phyloP scores from a whole-genome alignment of 2,888 invertebrate species.

The Cabera pusaria region DNA sequence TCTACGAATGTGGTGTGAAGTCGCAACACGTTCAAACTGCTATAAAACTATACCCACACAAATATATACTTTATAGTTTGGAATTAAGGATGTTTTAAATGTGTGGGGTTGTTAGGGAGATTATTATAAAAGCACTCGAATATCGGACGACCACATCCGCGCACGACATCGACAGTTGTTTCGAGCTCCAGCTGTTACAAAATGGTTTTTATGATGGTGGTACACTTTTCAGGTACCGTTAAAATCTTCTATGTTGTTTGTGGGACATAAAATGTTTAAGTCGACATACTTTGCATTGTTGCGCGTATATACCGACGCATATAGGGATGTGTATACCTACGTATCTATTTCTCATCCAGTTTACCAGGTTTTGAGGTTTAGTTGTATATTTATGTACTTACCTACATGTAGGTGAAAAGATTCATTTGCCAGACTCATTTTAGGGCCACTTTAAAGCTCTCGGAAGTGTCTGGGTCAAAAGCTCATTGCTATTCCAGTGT shows the following conservation, averaged over 20 bases:
- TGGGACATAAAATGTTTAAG: background rate
- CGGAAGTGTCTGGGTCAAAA: too few species aligned
- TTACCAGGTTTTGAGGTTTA: too few species aligned
- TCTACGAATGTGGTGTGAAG: slow-evolving; percentile 42
- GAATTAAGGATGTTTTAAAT: slow-evolving; percentile 19
- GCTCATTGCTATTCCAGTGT: too few species aligned
- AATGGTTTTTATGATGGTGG: slow-evolving; percentile 18
- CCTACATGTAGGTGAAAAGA: too few species aligned
- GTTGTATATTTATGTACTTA: too few species aligned
- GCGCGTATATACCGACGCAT: too few species aligned
- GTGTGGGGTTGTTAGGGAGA: slow-evolving; percentile 8
- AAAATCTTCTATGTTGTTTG: slow-evolving; percentile 2
- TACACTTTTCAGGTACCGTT: slow-evolving; percentile 6
- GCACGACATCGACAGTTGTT: slow-evolving; percentile 33
- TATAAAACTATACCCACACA: slow-evolving; percentile 16
- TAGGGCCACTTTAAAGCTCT: too few species aligned
- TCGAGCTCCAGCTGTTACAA: slow-evolving; percentile 18
- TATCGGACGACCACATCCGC: slow-evolving; percentile 46
- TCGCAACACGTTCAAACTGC: slow-evolving; percentile 26
- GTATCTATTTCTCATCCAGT: too few species aligned
- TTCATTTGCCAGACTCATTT: too few species aligned
- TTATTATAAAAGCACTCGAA: slow-evolving; percentile 20
- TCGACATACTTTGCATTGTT: too few species aligned
- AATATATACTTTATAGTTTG: slow-evolving; percentile 25
- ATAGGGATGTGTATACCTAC: too few species aligned